These are phyloP conservation scores for Antechinus stuartii DNA, from an alignment of 2,113 vertebrate genomes.

Conservation along the genomic window DNA sequence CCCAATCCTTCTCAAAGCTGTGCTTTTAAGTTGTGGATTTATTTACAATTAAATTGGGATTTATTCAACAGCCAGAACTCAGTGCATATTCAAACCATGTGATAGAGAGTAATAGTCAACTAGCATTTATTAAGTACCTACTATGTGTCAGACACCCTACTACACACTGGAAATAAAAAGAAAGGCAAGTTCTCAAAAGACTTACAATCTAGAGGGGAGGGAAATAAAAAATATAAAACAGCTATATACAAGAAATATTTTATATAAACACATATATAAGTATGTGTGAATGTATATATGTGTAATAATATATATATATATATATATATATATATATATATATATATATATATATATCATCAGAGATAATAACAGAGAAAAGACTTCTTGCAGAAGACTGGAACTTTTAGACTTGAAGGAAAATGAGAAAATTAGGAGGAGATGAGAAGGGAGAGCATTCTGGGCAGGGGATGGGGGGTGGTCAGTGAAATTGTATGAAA, in stretches of 20 bases:
- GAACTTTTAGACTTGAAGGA: background rate
- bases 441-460: background rate
- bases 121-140: background rate
- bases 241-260: background rate
- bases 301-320: too few relatives aligned
- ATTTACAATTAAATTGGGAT: background rate
- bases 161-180: background rate
- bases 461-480: too few relatives aligned
- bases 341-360: too few relatives aligned
- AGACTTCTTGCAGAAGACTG: background rate
- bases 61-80: background rate
- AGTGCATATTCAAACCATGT: background rate
- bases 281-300: too few relatives aligned
- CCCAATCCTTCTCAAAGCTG: background rate
- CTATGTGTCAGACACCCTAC: background rate
- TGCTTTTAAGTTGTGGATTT: background rate
- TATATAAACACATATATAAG: background rate
- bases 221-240: background rate
- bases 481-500: background rate
- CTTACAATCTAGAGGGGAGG: background rate
- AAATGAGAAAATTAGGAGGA: background rate
- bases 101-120: background rate
- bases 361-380: background rate
- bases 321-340: too few relatives aligned
- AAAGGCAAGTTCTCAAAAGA: background rate